Conservation (phyloP, 2,797 vertebrate species). For the Amblyopsis hoosieri region DNA sequence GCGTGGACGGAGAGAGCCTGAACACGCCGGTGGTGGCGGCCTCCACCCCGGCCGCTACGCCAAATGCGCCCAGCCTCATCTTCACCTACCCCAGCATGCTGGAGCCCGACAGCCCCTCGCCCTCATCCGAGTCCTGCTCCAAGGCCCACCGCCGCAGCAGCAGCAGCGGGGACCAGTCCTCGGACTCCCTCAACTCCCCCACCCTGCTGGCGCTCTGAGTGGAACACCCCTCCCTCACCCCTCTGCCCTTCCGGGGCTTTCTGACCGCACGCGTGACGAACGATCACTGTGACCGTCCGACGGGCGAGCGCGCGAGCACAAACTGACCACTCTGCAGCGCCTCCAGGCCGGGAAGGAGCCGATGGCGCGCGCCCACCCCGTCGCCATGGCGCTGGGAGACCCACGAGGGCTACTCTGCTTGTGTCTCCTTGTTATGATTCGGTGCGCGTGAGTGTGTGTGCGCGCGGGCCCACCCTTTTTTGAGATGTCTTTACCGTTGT, state of each 20-base stretch:
- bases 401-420: constrained; percentile 78
- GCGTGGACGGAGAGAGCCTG: constrained; percentile 94
- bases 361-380: constrained; percentile 56
- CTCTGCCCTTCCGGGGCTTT: too few relatives aligned
- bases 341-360: constrained; percentile 62
- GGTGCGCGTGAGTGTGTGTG: constrained; percentile 30
- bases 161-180: constrained; percentile 98
- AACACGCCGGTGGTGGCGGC: constrained; percentile 96
- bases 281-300: constrained; percentile 63
- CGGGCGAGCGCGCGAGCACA: constrained; percentile 35
- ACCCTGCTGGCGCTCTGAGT: constrained; percentile 95
- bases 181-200: constrained; percentile 99
- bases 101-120: constrained; percentile 95
- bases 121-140: constrained; percentile 97
- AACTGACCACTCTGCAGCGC: constrained; percentile 1
- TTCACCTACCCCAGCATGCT: constrained; percentile 97
- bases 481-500: constrained; percentile 45
- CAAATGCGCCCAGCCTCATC: constrained; percentile 91
- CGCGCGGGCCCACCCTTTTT: constrained; percentile 28
- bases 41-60: constrained; percentile 93
- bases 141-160: constrained; percentile 99
- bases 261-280: constrained; percentile 13
- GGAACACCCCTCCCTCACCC: neutral
- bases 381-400: constrained; percentile 58
- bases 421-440: constrained; percentile 60